Percentiles rank a stretch among this genome's conserved stretches.
Evolutionary conservation across 2,888 invertebrate genomes (phyloP).

Genomic region (Cenopis cana): DNA sequence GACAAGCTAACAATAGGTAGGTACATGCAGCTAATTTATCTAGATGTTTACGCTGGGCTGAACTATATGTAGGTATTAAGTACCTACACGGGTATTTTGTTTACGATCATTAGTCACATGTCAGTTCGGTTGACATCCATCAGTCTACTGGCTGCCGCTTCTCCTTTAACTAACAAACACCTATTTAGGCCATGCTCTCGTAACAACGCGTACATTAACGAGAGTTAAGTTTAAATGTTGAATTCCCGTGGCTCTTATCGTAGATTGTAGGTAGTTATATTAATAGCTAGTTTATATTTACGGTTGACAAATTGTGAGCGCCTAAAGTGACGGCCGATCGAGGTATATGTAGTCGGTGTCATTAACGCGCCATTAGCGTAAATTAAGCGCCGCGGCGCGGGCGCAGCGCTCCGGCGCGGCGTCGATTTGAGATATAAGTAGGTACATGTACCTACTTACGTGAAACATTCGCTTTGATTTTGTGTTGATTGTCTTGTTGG

Average conservation of each 20-base stretch:
- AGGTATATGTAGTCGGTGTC: conserved; percentile 50
- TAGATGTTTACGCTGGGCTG: no score
- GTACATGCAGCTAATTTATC: no score
- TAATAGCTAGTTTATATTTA: conserved; percentile 29
- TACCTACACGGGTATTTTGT: no score
- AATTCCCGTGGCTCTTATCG: conserved; percentile 13
- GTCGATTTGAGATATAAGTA: background rate
- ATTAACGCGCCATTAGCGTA: conserved; percentile 78
- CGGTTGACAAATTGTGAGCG: conserved; percentile 38
- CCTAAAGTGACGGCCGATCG: conserved; percentile 16
- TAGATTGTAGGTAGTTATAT: background rate
- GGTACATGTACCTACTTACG: no score
- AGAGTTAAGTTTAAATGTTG: background rate
- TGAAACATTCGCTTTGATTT: no score
- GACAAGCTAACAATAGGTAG: no score
- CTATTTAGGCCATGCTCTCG: no score
- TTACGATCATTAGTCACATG: no score
- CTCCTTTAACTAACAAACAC: background rate
- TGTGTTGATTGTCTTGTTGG: no score
- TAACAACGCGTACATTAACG: background rate
- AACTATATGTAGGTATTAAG: no score
- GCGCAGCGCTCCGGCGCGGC: background rate
- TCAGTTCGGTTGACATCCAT: no score
- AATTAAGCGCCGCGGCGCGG: conserved; percentile 64
- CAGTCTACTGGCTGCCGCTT: background rate